Evolutionary conservation across 2,888 invertebrate species (phyloP), one percentile per base, ranked within the genome.

Genomic region (Leptodirus hochenwartii): DNA sequence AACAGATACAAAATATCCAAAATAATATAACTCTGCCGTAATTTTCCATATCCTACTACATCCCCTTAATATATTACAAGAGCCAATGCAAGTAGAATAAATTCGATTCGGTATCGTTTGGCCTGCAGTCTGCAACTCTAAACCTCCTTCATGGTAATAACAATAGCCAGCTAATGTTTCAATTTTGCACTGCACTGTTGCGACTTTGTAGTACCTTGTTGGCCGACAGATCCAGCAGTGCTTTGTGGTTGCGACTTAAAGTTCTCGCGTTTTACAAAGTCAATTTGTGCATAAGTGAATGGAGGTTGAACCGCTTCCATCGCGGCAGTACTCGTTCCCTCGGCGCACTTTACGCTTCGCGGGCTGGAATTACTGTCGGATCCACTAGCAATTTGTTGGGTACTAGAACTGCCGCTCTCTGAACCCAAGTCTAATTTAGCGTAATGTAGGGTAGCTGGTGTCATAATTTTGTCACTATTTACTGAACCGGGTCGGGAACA

Each of bases 261-360:
- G 34, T 54, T 54, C 40, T 68, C 69, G 50, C 69, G 66, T 51
- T 71, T 69, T 17, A 67, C 60, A 55, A 81, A 82, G 62, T 81
- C 81, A 36, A 82, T 81, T 59, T 79, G 72, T 37, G 81, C 80
- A 55, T 82, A 82, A 22, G 65, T 64, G 45, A 74, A 68, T 34
- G 58, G 54, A 25, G 61, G 47, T 35, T 51, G 44, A 11, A 9
- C 12, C 3, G 28, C 5, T 15, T 22, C 16, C 35, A 41, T 29
- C 39, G 39, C 37, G 43, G 43, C 22, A 40, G 34, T 33, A 35
- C 37, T 16, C 42, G 11, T 11, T 10, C 25, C 9, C 11, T 17
- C 12, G 22, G 29, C 3, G 27, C 27, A 10, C 17, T 23, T 12
- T 22, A 15, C 11, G 15, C 39, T 13, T 34, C 29, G 14, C 28